Conservation (phyloP, 2,113 vertebrate genomes). For the Lamprotornis superbus region DNA sequence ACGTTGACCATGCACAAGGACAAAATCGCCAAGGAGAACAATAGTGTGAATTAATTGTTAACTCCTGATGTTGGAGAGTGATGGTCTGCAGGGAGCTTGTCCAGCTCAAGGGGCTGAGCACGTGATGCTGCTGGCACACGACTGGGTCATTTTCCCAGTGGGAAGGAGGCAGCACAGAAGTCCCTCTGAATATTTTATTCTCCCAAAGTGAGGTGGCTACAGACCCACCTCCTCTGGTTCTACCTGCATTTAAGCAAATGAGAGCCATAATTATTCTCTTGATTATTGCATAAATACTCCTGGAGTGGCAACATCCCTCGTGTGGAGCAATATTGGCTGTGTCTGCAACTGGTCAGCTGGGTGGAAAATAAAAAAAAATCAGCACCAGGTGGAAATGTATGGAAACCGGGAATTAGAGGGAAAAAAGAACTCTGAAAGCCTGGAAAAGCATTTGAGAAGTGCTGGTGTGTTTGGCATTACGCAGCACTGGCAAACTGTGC, state of each 20-base stretch:
- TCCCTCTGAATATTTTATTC: too few species aligned
- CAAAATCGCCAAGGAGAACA: not conserved
- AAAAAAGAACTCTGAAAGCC: not conserved
- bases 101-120: fast-evolving
- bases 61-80: not conserved
- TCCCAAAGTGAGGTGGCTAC: not conserved
- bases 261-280: not conserved
- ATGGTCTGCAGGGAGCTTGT: fast-evolving
- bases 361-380: not conserved
- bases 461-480: not conserved
- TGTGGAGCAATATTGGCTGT: fast-evolving
- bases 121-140: fast-evolving
- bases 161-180: not conserved
- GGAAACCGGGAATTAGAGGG: not conserved
- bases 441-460: not conserved
- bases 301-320: fast-evolving
- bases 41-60: not conserved
- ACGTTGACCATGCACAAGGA: fast-evolving
- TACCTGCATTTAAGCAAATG: not conserved
- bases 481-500: not conserved
- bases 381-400: not conserved
- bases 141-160: not conserved
- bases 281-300: not conserved
- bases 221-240: not conserved
- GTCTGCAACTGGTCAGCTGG: not conserved